Evolutionary conservation across 2,113 vertebrate genomes (phyloP).

Genomic region (Mirza zaza): DNA sequence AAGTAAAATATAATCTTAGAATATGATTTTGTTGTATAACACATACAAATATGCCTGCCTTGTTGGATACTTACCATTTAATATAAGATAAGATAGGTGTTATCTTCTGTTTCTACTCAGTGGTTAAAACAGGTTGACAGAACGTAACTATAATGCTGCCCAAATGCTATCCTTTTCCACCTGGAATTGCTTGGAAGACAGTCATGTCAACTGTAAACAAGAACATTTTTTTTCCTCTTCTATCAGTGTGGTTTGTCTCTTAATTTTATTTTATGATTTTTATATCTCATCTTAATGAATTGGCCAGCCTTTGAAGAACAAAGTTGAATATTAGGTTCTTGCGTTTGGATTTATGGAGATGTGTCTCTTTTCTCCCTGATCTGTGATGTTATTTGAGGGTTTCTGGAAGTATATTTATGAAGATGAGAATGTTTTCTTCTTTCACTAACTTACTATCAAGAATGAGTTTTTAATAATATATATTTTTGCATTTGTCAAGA

Average conservation of each 20-base stretch:
- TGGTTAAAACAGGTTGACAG: neutral
- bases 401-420: neutral
- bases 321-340: neutral
- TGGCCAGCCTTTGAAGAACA: neutral
- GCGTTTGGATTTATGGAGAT: neutral
- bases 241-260: neutral
- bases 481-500: neutral
- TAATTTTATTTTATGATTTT: constrained; percentile 25
- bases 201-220: neutral
- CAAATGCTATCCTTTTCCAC: neutral
- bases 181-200: neutral
- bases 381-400: neutral
- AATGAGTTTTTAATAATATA: neutral
- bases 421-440: neutral
- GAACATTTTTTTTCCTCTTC: neutral
- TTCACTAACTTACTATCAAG: neutral
- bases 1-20: neutral
- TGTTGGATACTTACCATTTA: neutral
- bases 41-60: neutral
- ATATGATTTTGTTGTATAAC: neutral
- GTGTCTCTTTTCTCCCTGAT: neutral
- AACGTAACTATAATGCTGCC: neutral
- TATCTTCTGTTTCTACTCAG: neutral
- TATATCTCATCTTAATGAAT: neutral
- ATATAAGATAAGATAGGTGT: neutral